Base-by-base conservation (phyloP, 1,140 invertebrate genomes). In the Macrocentrus cingulum region DNA sequence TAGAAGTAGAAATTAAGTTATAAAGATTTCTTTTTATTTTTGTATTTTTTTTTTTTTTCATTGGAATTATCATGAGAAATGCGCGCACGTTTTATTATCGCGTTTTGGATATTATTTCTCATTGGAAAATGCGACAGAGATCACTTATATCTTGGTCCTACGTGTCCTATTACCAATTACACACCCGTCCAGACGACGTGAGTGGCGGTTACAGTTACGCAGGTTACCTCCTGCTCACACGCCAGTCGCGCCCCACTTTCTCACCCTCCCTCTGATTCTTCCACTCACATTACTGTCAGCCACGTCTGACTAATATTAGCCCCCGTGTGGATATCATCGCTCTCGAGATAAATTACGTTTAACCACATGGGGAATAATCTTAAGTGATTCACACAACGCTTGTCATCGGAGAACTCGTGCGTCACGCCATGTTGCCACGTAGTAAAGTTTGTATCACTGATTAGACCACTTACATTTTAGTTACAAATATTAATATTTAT, bases 161-260 rank as follows among this genome's bases (percentile, higher is more conserved):
- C 45, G 32, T 22, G 39, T 71, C 68, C 58, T 29, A 53, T 69
- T 70, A 70, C 68, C 69, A 70, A 75, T 74, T 75, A 74, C 61
- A 61, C 62, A 49, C 52, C 63, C 53, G 48, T 29, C 36, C 5
- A 48, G 15, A 8, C 44, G 61, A 68, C 65, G 68, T 73, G 69
- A 72, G 66, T 72, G 72, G 65, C 66, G 70, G 71, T 71, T 75
- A 71, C 68, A 64, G 67, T 72, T 75, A 64, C 59, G 11, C 3
- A 37, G 19, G 19, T 51, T 37, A 58, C 59, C 46, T 57, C 66
- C 59, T 65, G n/a, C 9, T 54, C 39, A 62, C 19, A 29, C 16
- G 45, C 29, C 11, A 25, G n/a, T 23, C 6, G 18, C 1, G 11
- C 49, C 23, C 44, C 37, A 39, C 9, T 32, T 66, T 63, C 29